Base-by-base conservation (phyloP, 2,888 invertebrate genomes). In the Eudemis profundana region DNA sequence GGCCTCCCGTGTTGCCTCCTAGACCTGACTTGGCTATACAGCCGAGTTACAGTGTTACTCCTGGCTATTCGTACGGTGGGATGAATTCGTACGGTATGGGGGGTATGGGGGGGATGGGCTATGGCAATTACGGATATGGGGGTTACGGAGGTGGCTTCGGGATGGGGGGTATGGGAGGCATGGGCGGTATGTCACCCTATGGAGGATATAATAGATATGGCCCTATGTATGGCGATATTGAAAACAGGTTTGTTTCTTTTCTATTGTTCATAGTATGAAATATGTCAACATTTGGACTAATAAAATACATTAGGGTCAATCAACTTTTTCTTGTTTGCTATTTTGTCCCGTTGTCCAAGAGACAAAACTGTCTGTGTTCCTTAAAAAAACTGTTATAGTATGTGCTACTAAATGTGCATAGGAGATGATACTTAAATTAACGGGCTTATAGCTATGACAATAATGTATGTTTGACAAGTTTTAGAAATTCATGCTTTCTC, bases 211-310 rank as follows among this genome's bases (percentile, higher is more conserved):
- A 90, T 70, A 79, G 85, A 71, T 82, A 81, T 67, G 87, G 88
- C 42, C 89, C 85, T 14, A 89, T 88, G 85, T 89, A 92, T 81
- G 93, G 93, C 68, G 94, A 95, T 78, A 90, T 93, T 66, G 95
- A 95, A 85, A 94, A 93, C 83, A 93, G 95, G 93, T 94, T 78
- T 71, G 73, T 70, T 3, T 38, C 7, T 40, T 15, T 17, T 12
- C 3, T 5, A 17, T 23, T 42, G 4, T 42, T 19, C 23, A 21
- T 27, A 23, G 7, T 27, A 1, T 21, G 12, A 46, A 2, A 15
- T 17, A 12, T 40, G 40, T 15, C 40, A 40, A 40, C 15, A 7
- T 27, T 27, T n/a, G n/a, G n/a, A n/a, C n/a, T n/a, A n/a, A n/a
- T n/a, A n/a, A n/a, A 23, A 4, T 4, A 23, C 3, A 5, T 3